These are phyloP conservation scores for Osmoderma eremita DNA, from an alignment of 2,888 invertebrate genomes.

Conservation along the genomic window DNA sequence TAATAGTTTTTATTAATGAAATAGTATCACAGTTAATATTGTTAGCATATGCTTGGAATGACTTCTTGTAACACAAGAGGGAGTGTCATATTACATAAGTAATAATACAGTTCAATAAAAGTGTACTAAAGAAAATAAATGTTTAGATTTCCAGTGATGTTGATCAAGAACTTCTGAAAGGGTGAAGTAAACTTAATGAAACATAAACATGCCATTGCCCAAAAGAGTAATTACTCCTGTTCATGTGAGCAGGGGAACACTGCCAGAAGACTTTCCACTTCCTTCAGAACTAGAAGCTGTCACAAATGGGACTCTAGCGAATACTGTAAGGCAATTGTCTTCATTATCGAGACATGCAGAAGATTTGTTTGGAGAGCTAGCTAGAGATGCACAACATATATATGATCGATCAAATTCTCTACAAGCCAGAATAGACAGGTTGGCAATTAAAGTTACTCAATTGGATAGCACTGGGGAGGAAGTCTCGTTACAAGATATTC, in stretches of 20 bases:
- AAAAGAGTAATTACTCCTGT: constrained; percentile 97
- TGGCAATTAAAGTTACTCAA: constrained; percentile 95
- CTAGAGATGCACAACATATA: constrained; percentile 88
- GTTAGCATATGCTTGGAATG: constrained; percentile 23
- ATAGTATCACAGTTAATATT: constrained; percentile 12
- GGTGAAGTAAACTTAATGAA: constrained; percentile 35
- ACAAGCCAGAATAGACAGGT: constrained; percentile 91
- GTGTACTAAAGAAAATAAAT: constrained; percentile 6
- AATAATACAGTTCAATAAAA: neutral
- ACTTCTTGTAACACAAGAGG: constrained; percentile 21
- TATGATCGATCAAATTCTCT: constrained; percentile 90
- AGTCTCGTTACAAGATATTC: constrained; percentile 94
- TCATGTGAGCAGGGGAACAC: constrained; percentile 91
- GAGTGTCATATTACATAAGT: constrained; percentile 30
- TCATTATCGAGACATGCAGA: constrained; percentile 97
- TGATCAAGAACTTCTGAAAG: constrained; percentile 13
- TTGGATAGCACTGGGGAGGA: constrained; percentile 96
- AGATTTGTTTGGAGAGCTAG: constrained; percentile 96
- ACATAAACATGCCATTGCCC: constrained; percentile 89
- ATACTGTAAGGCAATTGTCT: constrained; percentile 91
- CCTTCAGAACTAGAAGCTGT: constrained; percentile 97
- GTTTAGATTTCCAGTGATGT: constrained; percentile 38
- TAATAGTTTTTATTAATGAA: constrained; percentile 31
- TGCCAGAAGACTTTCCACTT: constrained; percentile 85
- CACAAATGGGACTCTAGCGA: constrained; percentile 96